Conservation (phyloP, 2,888 invertebrate species). For the Stramonita haemastoma region DNA sequence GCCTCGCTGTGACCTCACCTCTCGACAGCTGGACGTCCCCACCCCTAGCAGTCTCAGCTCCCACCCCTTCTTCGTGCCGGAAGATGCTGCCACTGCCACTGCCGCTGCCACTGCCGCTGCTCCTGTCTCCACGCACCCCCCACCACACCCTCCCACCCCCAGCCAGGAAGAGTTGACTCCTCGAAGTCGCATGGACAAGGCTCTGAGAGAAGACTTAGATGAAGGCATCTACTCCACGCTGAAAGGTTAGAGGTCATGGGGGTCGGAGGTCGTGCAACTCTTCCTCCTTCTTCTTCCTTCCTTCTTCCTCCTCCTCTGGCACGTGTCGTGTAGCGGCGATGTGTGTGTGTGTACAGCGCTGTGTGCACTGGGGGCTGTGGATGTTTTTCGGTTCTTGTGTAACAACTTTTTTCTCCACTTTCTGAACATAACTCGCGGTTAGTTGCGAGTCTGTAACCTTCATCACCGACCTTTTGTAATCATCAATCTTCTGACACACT, state of each 20-base stretch:
- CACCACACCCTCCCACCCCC: background rate
- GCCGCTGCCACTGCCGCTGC: background rate
- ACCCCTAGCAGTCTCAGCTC: slow-evolving; percentile 35
- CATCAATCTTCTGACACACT: background rate
- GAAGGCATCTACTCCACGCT: slow-evolving; percentile 19
- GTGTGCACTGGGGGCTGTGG: slow-evolving; percentile 11
- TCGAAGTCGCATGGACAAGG: slow-evolving; percentile 21
- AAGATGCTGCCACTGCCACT: background rate
- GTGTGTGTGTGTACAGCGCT: background rate
- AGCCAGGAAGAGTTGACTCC: slow-evolving; percentile 5
- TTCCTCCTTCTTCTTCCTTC: slow-evolving; percentile 7
- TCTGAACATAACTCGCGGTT: background rate
- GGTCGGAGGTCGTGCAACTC: background rate
- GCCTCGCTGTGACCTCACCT: slow-evolving; percentile 14
- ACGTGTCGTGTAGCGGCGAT: background rate
- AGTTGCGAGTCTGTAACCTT: background rate
- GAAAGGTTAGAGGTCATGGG: slow-evolving; percentile 17
- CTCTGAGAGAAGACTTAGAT: slow-evolving; percentile 23
- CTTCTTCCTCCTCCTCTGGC: no score
- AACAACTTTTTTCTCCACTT: background rate
- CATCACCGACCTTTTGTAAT: background rate
- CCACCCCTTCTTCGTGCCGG: slow-evolving; percentile 35
- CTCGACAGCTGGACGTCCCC: slow-evolving; percentile 29
- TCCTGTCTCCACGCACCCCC: no score
- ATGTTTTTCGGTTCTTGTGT: background rate